Base-by-base conservation (phyloP, 2,888 invertebrate species). In the Eupithecia vulgata region DNA sequence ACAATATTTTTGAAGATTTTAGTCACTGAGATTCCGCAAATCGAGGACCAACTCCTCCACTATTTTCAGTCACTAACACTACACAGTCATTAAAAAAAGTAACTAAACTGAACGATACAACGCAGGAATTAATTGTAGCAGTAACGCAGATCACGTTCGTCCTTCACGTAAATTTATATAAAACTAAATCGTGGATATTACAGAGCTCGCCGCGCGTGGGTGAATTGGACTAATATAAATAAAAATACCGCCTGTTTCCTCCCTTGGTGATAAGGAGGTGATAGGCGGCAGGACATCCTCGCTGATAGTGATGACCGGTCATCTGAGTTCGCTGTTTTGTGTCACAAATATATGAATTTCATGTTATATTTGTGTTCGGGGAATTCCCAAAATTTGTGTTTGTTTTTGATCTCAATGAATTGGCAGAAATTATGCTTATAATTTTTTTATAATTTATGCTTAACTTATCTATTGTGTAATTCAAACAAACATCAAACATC, bases 181-280 rank as follows among this genome's bases (percentile, higher is more conserved):
- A 80, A 82, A 88, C 85, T 88, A 87, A 89, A 87, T 88, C 85
- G 85, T 85, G 76, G 87, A 85, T 86, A 85, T 89, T 90, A 87
- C 88, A 88, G 88, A 89, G 87, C 85, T 80, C 77, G 72, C 40
- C 68, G 69, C n/a, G 82, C 79, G 91, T 91, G 83, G 90, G 92
- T 81, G 82, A 81, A 79, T 83, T 82, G 84, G 86, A 85, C 86
- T 87, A 87, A 88, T 84, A 88, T 83, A 89, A 91, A 91, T 91
- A 93, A 90, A 89, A 92, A 90, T 87, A 89, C 82, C 80, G 90
- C 82, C 92, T 92, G 94, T 88, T 93, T 94, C 94, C 94, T 91
- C 85, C 87, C 77, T 42, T 17, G n/a, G 62, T 80, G 93, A 93
- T 93, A 93, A 90, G 78, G 71, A 40, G 67, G 78, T 83, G 91